Evolutionary conservation across 1,140 invertebrate genomes (phyloP).

Genomic region (Popillia japonica): DNA sequence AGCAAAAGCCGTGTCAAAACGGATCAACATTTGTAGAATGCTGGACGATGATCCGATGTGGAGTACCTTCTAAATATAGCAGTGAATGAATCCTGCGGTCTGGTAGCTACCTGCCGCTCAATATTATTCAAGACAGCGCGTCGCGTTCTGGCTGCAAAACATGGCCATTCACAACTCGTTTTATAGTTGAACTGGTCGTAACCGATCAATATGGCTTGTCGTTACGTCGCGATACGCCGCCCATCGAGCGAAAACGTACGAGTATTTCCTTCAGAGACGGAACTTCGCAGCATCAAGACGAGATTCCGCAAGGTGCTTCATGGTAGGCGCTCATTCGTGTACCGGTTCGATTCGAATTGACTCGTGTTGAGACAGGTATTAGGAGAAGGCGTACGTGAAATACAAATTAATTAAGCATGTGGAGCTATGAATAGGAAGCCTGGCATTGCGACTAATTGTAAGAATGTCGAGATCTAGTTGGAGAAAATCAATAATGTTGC

Average conservation of each 20-base stretch:
- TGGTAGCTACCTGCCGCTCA: background rate
- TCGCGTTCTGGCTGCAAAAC: background rate
- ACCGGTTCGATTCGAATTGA: too few relatives aligned
- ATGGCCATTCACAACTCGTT: too few relatives aligned
- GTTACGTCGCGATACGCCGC: background rate
- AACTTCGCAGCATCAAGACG: background rate
- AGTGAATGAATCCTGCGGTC: background rate
- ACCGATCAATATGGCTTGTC: background rate
- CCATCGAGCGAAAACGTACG: background rate
- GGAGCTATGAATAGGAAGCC: too few relatives aligned
- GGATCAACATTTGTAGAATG: slow-evolving; percentile 1
- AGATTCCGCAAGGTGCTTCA: background rate
- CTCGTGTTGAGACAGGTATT: too few relatives aligned
- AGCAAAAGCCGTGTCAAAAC: too few relatives aligned
- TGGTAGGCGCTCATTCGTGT: too few relatives aligned
- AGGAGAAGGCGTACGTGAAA: too few relatives aligned
- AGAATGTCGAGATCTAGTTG: too few relatives aligned
- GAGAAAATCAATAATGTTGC: too few relatives aligned
- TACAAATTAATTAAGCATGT: too few relatives aligned
- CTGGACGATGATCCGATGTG: background rate
- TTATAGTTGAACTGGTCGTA: too few relatives aligned
- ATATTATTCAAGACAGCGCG: background rate
- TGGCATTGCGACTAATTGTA: too few relatives aligned
- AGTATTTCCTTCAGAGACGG: background rate
- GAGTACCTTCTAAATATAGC: background rate